Conservation (phyloP, 2,888 invertebrate species). For the Ochlodes sylvanus region DNA sequence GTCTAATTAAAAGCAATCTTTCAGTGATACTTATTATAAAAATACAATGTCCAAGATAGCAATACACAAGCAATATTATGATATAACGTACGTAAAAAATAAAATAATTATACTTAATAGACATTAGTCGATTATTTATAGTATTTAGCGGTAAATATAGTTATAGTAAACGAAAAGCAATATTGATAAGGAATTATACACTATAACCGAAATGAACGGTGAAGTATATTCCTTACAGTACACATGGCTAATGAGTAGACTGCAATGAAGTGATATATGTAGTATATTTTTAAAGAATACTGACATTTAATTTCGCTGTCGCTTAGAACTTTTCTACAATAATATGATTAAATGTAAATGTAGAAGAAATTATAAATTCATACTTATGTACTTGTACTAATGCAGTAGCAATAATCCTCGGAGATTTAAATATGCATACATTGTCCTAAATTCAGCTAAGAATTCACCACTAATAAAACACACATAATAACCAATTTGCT, state of each 20-base stretch:
- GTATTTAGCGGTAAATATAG: conserved; percentile 47
- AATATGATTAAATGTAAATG: conserved; percentile 4
- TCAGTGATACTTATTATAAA: conserved; percentile 58
- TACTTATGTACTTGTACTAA: conserved; percentile 20
- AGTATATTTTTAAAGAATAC: conserved; percentile 29
- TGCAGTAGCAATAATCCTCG: conserved; percentile 12
- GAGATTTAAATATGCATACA: conserved; percentile 3
- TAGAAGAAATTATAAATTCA: conserved; percentile 14
- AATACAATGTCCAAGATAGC: conserved; percentile 70
- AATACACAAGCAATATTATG: conserved; percentile 60
- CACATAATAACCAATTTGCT: not conserved
- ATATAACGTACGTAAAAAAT: conserved; percentile 34
- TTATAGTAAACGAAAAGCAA: conserved; percentile 56
- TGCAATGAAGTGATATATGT: conserved; percentile 52
- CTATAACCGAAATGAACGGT: conserved; percentile 49
- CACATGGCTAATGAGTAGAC: conserved; percentile 68
- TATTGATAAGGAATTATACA: conserved; percentile 63
- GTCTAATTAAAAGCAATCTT: conserved; percentile 49
- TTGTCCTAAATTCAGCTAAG: no score
- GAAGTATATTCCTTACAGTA: conserved; percentile 46
- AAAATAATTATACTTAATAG: conserved; percentile 43
- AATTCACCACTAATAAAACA: no score
- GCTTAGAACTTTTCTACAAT: conserved; percentile 22
- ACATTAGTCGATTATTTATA: conserved; percentile 43
- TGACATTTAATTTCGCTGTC: conserved; percentile 16